phyloP scores from a whole-genome alignment of 30 jellyfish, hydroid and myxozoan species.

The Aurelia aurita complex sp. Pacific region DNA sequence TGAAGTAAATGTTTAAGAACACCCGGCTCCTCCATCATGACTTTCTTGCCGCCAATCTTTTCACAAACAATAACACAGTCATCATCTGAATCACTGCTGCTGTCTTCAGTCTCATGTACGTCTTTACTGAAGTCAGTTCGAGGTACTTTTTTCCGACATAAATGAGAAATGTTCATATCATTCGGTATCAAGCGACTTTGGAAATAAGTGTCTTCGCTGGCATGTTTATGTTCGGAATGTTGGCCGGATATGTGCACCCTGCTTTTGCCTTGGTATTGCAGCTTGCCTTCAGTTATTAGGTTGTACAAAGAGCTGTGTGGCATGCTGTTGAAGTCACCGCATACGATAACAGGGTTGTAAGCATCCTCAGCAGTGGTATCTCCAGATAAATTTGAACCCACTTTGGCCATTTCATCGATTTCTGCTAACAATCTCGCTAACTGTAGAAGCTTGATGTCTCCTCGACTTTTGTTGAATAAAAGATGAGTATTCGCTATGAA shows the following conservation, averaged over 20 bases:
- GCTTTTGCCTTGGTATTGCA: conserved; percentile 60
- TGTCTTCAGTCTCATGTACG: background rate
- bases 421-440: conserved; percentile 87
- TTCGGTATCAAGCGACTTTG: conserved; percentile 41
- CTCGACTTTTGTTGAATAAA: conserved; percentile 87
- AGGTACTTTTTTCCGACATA: conserved; percentile 64
- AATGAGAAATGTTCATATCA: conserved; percentile 51
- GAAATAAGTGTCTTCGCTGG: background rate
- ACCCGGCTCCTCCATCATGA: conserved; percentile 71
- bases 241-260: conserved; percentile 83
- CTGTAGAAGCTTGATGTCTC: conserved; percentile 92
- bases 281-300: conserved; percentile 65
- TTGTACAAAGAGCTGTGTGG: conserved; percentile 85
- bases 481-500: conserved; percentile 91
- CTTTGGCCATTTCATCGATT: conserved; percentile 66
- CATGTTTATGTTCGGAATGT: background rate
- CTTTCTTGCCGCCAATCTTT: conserved; percentile 4
- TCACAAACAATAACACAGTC: conserved; percentile 19
- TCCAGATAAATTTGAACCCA: conserved; percentile 2
- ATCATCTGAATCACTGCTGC: background rate
- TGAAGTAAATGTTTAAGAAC: conserved; percentile 68
- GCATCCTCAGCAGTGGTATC: conserved; percentile 18
- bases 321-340: conserved; percentile 91
- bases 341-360: conserved; percentile 69
- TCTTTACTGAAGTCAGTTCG: conserved; percentile 1